phyloP scores from a whole-genome alignment of 2,113 vertebrate species.

The Cyprinus carpio region DNA sequence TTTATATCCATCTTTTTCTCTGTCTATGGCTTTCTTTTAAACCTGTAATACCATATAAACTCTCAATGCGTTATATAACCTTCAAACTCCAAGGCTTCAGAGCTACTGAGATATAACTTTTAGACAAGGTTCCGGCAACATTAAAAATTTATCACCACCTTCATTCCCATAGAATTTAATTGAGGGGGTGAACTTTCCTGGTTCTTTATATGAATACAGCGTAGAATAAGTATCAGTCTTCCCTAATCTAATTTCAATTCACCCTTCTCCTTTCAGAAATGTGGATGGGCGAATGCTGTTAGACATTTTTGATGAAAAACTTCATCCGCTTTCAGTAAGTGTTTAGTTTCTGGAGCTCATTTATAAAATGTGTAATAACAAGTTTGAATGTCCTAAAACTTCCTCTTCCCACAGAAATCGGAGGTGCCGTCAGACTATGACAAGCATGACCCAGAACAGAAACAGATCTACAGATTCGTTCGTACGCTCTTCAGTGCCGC shows the following conservation, averaged over 20 bases:
- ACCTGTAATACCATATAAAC: neutral
- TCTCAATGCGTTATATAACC: neutral
- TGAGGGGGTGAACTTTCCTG: neutral
- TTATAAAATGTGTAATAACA: neutral
- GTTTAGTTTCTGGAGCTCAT: neutral
- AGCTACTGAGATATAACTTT: neutral
- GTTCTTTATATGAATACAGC: neutral
- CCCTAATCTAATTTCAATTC: neutral
- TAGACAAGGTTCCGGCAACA: neutral
- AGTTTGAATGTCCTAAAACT: neutral
- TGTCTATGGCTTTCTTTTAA: neutral
- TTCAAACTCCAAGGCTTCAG: neutral
- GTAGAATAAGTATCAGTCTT: too few relatives aligned
- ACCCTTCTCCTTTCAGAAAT: slow-evolving; percentile 79
- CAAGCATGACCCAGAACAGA: slow-evolving; percentile 96
- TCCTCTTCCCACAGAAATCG: slow-evolving; percentile 82
- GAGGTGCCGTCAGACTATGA: slow-evolving; percentile 95
- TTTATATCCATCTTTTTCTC: neutral
- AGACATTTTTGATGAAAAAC: slow-evolving; percentile 99
- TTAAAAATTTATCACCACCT: neutral
- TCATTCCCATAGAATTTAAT: too few relatives aligned
- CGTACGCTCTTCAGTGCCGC: slow-evolving; percentile 97
- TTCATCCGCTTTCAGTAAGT: slow-evolving; percentile 93
- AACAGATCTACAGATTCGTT: slow-evolving; percentile 98
- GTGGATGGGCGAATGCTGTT: slow-evolving; percentile 90